Percentiles rank a stretch among this genome's conserved stretches.
These are phyloP conservation scores for Nyctibius bracteatus DNA, from an alignment of 2,113 vertebrate species.

Conservation along the genomic window DNA sequence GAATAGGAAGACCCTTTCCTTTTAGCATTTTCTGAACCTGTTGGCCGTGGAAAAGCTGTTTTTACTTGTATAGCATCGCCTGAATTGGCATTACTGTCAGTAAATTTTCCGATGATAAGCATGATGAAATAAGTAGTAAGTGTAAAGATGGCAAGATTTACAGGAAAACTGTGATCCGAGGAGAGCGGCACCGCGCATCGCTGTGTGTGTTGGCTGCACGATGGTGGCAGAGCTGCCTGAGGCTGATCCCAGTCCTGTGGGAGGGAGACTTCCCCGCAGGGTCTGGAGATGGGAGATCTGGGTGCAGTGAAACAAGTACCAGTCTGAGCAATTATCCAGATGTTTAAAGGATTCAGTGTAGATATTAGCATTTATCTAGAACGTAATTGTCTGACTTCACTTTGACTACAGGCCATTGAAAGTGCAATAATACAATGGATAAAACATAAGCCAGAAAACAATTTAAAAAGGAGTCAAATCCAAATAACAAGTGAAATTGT, in stretches of 20 bases:
- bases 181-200: rapidly evolving
- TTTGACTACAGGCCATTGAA: neutral
- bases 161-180: neutral
- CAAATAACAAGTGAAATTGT: neutral
- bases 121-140: neutral
- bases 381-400: neutral
- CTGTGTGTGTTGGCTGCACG: neutral
- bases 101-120: neutral
- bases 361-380: neutral
- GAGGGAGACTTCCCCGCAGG: no score
- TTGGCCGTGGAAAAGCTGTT: neutral
- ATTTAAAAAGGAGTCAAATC: neutral
- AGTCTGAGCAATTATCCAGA: neutral
- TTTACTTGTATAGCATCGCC: neutral
- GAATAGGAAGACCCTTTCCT: neutral
- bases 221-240: neutral
- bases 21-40: neutral
- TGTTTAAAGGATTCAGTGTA: neutral
- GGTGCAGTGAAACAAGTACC: neutral
- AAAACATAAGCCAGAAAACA: neutral
- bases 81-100: neutral
- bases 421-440: neutral
- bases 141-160: neutral
- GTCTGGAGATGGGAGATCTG: neutral
- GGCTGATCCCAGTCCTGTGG: no score